phyloP scores from a whole-genome alignment of 2,888 invertebrate species.

The Cheilosia pagana region DNA sequence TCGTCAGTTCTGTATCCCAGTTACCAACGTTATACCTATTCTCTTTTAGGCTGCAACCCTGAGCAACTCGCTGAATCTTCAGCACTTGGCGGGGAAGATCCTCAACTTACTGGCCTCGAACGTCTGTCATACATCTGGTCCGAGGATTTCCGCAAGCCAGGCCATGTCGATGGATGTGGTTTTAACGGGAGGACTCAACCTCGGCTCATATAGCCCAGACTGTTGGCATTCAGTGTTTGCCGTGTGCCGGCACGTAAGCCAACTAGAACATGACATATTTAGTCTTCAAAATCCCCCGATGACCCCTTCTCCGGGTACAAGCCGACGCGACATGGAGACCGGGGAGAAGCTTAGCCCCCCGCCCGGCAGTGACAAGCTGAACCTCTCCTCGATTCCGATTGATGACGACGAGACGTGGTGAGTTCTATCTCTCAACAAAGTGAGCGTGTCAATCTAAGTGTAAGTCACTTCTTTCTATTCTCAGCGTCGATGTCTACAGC shows the following conservation, averaged over 20 bases:
- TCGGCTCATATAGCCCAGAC: conserved; percentile 95
- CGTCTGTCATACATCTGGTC: conserved; percentile 92
- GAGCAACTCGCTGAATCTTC: conserved; percentile 94
- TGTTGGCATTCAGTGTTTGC: conserved; percentile 98
- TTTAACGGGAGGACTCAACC: conserved; percentile 92
- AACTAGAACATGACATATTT: conserved; percentile 95
- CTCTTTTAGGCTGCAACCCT: conserved; percentile 90
- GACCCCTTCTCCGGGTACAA: conserved; percentile 81
- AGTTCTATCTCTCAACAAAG: conserved; percentile 75
- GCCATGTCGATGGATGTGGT: conserved; percentile 96
- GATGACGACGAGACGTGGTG: conserved; percentile 92
- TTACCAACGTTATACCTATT: not conserved
- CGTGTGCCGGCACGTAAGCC: conserved; percentile 96
- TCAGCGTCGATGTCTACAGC: conserved; percentile 92
- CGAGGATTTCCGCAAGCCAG: conserved; percentile 93
- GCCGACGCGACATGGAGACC: conserved; percentile 81
- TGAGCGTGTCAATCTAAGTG: not conserved
- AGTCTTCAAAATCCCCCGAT: conserved; percentile 87
- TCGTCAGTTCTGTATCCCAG: not conserved
- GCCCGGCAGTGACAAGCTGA: conserved; percentile 85
- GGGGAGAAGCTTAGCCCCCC: conserved; percentile 80
- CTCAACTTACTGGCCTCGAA: conserved; percentile 93
- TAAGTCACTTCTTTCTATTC: conserved; percentile 62
- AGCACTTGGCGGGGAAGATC: conserved; percentile 95
- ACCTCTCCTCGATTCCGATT: conserved; percentile 86